Evolutionary conservation across 2,888 invertebrate genomes (phyloP), one percentile per base, ranked within the genome.

Genomic region (Drosophila flavopinicola): DNA sequence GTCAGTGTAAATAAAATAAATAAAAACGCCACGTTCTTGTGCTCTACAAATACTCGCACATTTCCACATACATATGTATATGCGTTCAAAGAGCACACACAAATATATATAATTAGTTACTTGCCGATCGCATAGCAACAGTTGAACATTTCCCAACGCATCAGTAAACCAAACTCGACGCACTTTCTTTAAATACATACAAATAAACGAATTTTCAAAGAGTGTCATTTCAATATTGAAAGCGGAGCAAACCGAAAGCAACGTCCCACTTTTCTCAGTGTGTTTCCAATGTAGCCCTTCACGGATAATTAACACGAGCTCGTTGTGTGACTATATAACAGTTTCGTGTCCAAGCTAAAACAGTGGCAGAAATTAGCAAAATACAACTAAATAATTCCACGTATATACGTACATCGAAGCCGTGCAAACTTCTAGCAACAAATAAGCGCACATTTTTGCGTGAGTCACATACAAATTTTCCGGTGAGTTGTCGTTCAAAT

Each of bases 211-310:
- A 13, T n/a, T 41, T 37, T 53, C 0, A 20, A 41, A 39, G 9
- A 51, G 29, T 7, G 10, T 9, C 20, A 20, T 23, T 41, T 41
- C 10, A 38, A 38, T 24, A 33, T 11, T 15, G 6, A 53, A 47
- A 53, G 66, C 39, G 61, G 44, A 44, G 45, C 17, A 53, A 56
- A 27, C 60, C 41, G 42, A 56, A 42, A 61, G 32, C 44, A 41
- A 57, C 17, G 51, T 33, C 20, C 45, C 23, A 61, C 61, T 61
- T 45, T 54, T 64, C 58, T 33, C 52, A 27, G 75, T 59, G 82
- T 49, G 71, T 56, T 88, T 85, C 88, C 90, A 89, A 89, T 89
- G 89, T 89, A 89, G 90, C 88, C 90, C 80, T 69, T 82, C 69
- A 77, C 66, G 77, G 66, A 72, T 75, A 68, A 69, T 88, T 89